phyloP scores from a whole-genome alignment of 2,113 vertebrate genomes.

The Melanocharis versteri region DNA sequence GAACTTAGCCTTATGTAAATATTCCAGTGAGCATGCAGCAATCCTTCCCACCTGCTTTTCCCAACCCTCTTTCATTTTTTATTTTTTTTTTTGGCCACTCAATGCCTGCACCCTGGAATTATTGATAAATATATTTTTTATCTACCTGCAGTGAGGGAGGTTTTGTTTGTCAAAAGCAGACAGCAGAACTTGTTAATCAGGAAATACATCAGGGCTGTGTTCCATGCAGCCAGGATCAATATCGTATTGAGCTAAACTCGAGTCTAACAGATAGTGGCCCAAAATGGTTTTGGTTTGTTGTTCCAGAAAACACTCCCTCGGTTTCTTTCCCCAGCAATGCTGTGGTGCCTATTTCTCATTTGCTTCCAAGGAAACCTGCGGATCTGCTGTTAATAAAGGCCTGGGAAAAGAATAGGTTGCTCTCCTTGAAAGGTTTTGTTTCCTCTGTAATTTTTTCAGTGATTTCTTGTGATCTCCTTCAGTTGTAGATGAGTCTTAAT shows the following conservation, averaged over 20 bases:
- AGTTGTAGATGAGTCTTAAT: background rate
- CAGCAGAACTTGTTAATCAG: slow-evolving; percentile 74
- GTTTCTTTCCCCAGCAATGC: background rate
- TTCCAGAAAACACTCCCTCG: slow-evolving; percentile 11
- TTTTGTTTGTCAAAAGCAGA: slow-evolving; percentile 68
- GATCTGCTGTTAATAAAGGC: background rate
- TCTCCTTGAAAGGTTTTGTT: background rate
- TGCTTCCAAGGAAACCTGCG: slow-evolving; percentile 4
- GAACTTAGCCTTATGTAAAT: slow-evolving; percentile 38
- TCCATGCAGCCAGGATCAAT: slow-evolving; percentile 72
- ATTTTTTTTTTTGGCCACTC: background rate
- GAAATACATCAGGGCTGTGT: slow-evolving; percentile 63
- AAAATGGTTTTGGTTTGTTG: slow-evolving; percentile 52
- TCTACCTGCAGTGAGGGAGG: slow-evolving; percentile 49
- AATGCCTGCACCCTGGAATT: background rate
- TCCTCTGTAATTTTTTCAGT: background rate
- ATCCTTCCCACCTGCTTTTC: background rate
- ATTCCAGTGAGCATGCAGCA: background rate
- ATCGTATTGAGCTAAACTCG: slow-evolving; percentile 68
- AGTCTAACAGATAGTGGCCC: slow-evolving; percentile 61
- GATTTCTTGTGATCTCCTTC: background rate
- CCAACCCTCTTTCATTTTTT: background rate
- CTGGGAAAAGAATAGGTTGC: background rate
- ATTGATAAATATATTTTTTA: background rate
- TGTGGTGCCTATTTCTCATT: slow-evolving; percentile 9